Evolutionary conservation across 2,888 invertebrate species (phyloP).

Genomic region (Furcula furcula): DNA sequence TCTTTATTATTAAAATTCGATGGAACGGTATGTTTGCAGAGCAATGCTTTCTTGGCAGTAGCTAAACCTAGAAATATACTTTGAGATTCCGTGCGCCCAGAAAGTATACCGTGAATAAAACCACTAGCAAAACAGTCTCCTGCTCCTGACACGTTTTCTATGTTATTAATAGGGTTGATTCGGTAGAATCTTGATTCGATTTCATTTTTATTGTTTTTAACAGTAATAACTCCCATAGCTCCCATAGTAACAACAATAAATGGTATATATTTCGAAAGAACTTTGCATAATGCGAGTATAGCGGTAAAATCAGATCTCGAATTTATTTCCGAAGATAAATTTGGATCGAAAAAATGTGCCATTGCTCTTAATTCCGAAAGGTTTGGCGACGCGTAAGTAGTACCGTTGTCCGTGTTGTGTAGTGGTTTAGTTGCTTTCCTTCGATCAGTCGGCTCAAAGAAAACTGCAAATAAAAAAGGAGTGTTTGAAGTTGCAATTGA

Average conservation of each 20-base stretch:
- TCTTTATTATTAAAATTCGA: slow-evolving; percentile 27
- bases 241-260: slow-evolving; percentile 85
- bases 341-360: slow-evolving; percentile 70
- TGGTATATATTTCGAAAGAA: slow-evolving; percentile 73
- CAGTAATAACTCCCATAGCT: slow-evolving; percentile 79
- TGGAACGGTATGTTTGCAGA: slow-evolving; percentile 83
- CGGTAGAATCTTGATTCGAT: slow-evolving; percentile 56
- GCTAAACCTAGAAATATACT: slow-evolving; percentile 84
- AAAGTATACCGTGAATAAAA: slow-evolving; percentile 84
- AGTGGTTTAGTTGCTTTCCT: slow-evolving; percentile 89
- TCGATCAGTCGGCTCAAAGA: slow-evolving; percentile 95
- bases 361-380: slow-evolving; percentile 87
- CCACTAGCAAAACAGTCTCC: slow-evolving; percentile 90
- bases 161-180: slow-evolving; percentile 49
- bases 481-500: no score
- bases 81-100: slow-evolving; percentile 75
- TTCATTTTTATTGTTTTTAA: slow-evolving; percentile 29
- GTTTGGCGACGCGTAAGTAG: slow-evolving; percentile 90
- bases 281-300: slow-evolving; percentile 47
- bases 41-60: slow-evolving; percentile 83
- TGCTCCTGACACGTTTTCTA: slow-evolving; percentile 91
- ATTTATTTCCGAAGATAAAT: slow-evolving; percentile 24
- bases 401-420: slow-evolving; percentile 53
- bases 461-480: slow-evolving; percentile 84
- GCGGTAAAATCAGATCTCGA: slow-evolving; percentile 35